Percentiles rank a stretch among this genome's conserved stretches.
Evolutionary conservation across 92 coral and sea anemone species (phyloP).

Genomic region (Parazoanthus swiftii): DNA sequence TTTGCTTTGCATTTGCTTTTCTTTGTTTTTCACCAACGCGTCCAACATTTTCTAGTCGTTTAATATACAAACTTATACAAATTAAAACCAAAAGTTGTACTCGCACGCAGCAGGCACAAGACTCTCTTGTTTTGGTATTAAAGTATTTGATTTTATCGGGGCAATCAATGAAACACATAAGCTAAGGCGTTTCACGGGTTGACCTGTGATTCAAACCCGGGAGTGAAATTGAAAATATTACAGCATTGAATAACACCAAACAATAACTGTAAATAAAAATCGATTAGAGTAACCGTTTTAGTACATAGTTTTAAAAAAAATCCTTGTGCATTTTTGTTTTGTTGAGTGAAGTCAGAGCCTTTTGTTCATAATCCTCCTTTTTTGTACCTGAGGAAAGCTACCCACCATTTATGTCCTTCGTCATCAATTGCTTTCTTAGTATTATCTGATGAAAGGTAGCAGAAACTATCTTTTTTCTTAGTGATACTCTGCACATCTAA

Average conservation of each 20-base stretch:
- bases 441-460: background rate
- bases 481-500: background rate
- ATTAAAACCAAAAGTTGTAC: background rate
- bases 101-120: background rate
- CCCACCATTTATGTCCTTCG: conserved; percentile 13
- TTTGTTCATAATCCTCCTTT: conserved; percentile 14
- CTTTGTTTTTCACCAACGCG: background rate
- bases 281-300: background rate
- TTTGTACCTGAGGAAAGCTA: background rate
- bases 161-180: background rate
- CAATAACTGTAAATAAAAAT: background rate
- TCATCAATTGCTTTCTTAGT: background rate
- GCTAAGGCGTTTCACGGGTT: background rate
- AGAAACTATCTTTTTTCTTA: background rate
- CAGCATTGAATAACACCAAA: background rate
- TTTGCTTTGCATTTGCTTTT: background rate
- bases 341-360: conserved; percentile 8
- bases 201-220: no score
- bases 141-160: background rate
- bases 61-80: background rate
- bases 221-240: no score
- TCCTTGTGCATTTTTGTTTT: background rate
- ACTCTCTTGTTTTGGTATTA: background rate
- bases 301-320: background rate
- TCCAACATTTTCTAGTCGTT: background rate